Evolutionary conservation across 2,113 vertebrate genomes (phyloP), one percentile per base, ranked within the genome.

Genomic region (Albula glossodonta): DNA sequence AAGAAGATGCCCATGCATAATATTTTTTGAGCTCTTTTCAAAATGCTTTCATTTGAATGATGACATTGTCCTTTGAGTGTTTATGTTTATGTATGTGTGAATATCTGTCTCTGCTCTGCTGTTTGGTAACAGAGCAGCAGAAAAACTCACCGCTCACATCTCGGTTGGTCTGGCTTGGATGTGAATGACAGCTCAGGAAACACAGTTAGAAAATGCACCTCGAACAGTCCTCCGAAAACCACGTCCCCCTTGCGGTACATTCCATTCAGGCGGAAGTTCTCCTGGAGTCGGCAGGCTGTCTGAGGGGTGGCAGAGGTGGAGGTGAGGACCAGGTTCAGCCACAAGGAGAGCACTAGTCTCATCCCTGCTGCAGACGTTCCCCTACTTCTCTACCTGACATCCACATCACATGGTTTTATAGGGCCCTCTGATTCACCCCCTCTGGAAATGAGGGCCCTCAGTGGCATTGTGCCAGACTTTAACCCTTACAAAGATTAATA

Each of bases 171-270:
- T 66, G 93, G 92, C n/a, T 90, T 84, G 4, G 83, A 90, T 78
- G 74, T 92, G 84, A 93, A 94, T 7, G 83, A 88, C n/a, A 91
- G 82, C 25, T 91, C 89, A 50, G 90, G 15, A 19, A 90, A 90
- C 15, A 87, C 79, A 70, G 91, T 89, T 12, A 89, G 85, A 77
- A 90, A 87, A 51, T 92, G 91, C 56, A 92, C 86, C 77, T 91
- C 91, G 81, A 94, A 93, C 22, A 94, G 80, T 5, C 93, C 92
- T 77, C 93, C 93, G 12, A 94, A 80, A 51, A 91, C 78, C 25
- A 93, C 78, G 70, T 93, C 91, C 0, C 92, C 92, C 53, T 88
- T 7, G 80, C 88, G 87, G 51, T 66, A 80, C 87, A 94, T 86
- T 4, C 91, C 88, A 70, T 89, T 89, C 3, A 93, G 83, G n/a